Evolutionary conservation across 2,888 invertebrate species (phyloP), one percentile per base, ranked within the genome.

Genomic region (Sesamia inferens): DNA sequence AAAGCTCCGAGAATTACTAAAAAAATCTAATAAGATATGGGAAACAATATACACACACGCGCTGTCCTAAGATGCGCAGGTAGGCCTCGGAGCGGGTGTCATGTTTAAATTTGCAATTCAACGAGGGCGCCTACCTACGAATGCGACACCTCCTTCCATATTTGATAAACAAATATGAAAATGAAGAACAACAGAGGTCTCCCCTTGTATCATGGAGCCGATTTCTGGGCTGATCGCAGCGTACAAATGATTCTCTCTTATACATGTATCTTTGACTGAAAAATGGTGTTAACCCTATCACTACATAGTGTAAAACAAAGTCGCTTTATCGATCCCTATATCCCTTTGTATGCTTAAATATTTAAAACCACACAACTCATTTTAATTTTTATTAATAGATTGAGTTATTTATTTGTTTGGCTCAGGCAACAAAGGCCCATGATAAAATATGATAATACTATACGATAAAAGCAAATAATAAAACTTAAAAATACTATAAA

Each of bases 101-200:
- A 92, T 92, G 92, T 92, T 91, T 93, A 93, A 92, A 93, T 93
- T 93, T 93, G 93, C 93, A 92, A 93, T 93, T 93, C 92, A 88
- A 91, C 87, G 68, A 70, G 74, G 54, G 85, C 87, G 75, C 85
- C 86, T 90, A 89, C 90, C 90, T 88, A 86, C 82, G 85, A 81
- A 82, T 84, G 86, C 81, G 85, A 82, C 86, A 82, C 79, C 85
- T 85, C 79, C 85, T 82, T 86, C 82, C 82, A 82, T 87, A 88
- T 89, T 88, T 90, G 88, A 89, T 89, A 90, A 87, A 89, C 88
- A 88, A 88, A 88, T 87, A 86, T 87, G 85, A 88, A 87, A 85
- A 88, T 86, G 87, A 83, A 87, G 79, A 84, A 82, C 70, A 64
- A 55, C 59, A 62, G 65, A 66, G 57, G n/a, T 42, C 19, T n/a